Base-by-base conservation (phyloP, 1,140 invertebrate species). In the Zaprionus africanus region DNA sequence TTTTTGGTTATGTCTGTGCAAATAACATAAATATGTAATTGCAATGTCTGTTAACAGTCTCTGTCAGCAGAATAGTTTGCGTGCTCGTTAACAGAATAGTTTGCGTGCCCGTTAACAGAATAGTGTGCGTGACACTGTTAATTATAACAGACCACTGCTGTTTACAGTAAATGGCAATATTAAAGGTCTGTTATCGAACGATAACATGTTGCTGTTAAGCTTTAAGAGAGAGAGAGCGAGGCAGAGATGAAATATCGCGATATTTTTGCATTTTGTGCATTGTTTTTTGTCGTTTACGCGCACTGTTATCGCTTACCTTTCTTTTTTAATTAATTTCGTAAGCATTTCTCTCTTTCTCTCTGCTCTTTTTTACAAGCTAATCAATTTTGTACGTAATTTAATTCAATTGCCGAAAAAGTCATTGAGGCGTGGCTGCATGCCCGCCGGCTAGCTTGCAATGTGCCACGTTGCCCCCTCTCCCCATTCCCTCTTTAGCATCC, bases 361-460 rank as follows among this genome's bases (percentile, higher is more conserved):
- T 28, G 57, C 36, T 2, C 13, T 38, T 46, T 46, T 38, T 71
- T 46, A 53, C 68, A 46, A 53, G 73, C 79, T 92, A 85, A 91
- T 88, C 79, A 91, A 91, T 92, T 92, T 91, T 92, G 90, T 68
- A 92, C 81, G 75, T 75, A 91, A 92, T 88, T 92, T 88, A 92
- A 92, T 92, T 92, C 88, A 92, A 92, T 92, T 92, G 88, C 85
- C 91, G 77, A 91, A 92, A 91, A 92, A 84, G 64, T 81, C 91
- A 92, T 81, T 92, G 87, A 92, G 82, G 78, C 91, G 78, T 92
- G 77, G 64, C 65, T 79, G 53, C 71, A 77, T 90, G 75, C 64
- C 74, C 72, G 76, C 76, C 81, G 81, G 88, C 51, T 53, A 58
- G 34, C 62, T 36, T 72, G 49, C 78, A 56, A 17, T 13, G 4